Conservation (phyloP, 2,888 invertebrate species). For the Hymenopus coronatus region DNA sequence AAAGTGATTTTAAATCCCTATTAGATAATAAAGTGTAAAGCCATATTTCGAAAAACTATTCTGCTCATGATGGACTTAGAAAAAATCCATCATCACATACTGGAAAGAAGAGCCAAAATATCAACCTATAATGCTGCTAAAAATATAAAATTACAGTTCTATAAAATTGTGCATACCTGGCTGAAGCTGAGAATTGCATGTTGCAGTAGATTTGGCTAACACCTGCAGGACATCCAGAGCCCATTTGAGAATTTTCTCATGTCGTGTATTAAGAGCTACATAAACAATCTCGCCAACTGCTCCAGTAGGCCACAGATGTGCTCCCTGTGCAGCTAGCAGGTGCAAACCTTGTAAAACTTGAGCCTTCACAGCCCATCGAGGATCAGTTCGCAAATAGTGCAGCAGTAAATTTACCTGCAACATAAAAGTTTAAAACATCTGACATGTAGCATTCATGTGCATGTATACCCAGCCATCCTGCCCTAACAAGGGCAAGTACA, state of each 20-base stretch:
- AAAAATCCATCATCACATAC: too few species aligned
- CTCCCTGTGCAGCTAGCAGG: conserved; percentile 67
- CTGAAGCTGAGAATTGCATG: conserved; percentile 58
- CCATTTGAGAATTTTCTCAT: conserved; percentile 46
- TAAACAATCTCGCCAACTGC: conserved; percentile 51
- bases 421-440: conserved; percentile 44
- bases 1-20: too few species aligned
- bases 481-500: too few species aligned
- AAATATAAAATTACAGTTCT: too few species aligned
- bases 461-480: too few species aligned
- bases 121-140: too few species aligned
- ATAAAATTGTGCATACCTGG: conserved; percentile 39
- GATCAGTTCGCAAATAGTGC: conserved; percentile 65
- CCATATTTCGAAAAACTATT: too few species aligned
- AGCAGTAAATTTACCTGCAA: conserved; percentile 53
- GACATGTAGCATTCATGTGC: conserved; percentile 43
- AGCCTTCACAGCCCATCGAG: conserved; percentile 66
- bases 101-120: too few species aligned
- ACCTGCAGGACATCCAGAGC: conserved; percentile 56
- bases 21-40: too few species aligned
- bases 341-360: conserved; percentile 66
- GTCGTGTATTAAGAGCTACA: conserved; percentile 42
- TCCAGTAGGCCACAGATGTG: conserved; percentile 74
- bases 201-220: conserved; percentile 61
- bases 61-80: too few species aligned